Conservation (phyloP, 1,140 invertebrate species). For the Conus ventricosus region DNA sequence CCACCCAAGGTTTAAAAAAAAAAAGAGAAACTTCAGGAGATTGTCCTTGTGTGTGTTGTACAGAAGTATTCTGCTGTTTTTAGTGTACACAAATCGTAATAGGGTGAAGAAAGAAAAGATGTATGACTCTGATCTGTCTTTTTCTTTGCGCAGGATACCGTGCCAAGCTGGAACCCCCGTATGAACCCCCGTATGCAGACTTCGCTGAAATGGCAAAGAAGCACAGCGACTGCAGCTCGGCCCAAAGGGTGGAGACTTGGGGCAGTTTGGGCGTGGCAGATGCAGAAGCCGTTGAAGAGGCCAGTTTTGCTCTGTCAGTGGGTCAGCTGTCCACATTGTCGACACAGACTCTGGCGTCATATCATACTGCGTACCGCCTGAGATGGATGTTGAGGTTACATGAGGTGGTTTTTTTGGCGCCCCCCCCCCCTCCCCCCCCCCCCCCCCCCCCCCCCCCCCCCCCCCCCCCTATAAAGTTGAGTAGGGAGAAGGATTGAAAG, state of each 20-base stretch:
- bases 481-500: background rate
- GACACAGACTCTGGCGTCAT: constrained; percentile 97
- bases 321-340: constrained; percentile 94
- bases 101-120: no score
- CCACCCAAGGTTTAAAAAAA: no score
- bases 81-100: no score
- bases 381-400: constrained; percentile 28
- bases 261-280: constrained; percentile 92
- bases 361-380: constrained; percentile 94
- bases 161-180: constrained; percentile 87
- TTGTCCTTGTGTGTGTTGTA: no score
- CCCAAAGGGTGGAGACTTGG: constrained; percentile 96
- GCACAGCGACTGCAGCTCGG: constrained; percentile 97
- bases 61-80: no score
- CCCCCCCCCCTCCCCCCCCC: no score
- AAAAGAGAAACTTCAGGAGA: no score
- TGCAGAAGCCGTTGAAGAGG: constrained; percentile 98
- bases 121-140: no score
- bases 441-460: no score
- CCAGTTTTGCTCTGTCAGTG: constrained; percentile 92
- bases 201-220: constrained; percentile 92
- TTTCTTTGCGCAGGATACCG: constrained; percentile 80
- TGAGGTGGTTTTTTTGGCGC: no score
- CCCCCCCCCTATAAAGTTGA: no score
- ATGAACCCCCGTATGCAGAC: constrained; percentile 84